Evolutionary conservation across 2,888 invertebrate species (phyloP).

Genomic region (Dugesia japonica): DNA sequence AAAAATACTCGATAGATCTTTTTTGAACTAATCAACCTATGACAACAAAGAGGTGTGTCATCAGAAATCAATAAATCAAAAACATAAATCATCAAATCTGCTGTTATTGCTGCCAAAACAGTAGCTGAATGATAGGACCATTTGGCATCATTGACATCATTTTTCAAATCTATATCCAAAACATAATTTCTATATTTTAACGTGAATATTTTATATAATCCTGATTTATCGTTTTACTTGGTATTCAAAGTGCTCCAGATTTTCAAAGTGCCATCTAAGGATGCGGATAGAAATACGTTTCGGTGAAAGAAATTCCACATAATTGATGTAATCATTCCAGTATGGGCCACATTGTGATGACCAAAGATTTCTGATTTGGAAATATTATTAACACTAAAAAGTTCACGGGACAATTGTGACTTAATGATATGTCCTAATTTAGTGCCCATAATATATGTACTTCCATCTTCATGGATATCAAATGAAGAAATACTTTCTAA

Average conservation of each 20-base stretch:
- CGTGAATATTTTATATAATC: background rate
- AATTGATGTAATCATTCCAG: background rate
- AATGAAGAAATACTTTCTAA: background rate
- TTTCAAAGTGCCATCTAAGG: background rate
- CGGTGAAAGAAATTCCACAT: background rate
- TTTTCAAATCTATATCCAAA: background rate
- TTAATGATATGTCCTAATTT: background rate
- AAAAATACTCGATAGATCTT: background rate
- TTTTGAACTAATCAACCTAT: background rate
- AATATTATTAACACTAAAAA: background rate
- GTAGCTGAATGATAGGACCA: background rate
- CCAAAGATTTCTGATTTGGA: background rate
- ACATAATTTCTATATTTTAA: background rate
- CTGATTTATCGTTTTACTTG: background rate
- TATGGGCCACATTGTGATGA: background rate
- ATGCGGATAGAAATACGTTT: background rate
- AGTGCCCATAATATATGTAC: background rate
- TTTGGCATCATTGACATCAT: background rate
- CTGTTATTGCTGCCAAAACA: background rate
- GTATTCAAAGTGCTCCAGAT: background rate
- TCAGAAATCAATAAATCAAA: background rate
- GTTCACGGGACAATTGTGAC: background rate
- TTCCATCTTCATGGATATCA: background rate
- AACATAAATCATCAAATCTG: background rate
- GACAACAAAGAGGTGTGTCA: background rate